A percentile compares a stretch with the other conserved stretches of the same genome.
phyloP scores from a whole-genome alignment of 1,140 invertebrate species.

The Drosophila albomicans region DNA sequence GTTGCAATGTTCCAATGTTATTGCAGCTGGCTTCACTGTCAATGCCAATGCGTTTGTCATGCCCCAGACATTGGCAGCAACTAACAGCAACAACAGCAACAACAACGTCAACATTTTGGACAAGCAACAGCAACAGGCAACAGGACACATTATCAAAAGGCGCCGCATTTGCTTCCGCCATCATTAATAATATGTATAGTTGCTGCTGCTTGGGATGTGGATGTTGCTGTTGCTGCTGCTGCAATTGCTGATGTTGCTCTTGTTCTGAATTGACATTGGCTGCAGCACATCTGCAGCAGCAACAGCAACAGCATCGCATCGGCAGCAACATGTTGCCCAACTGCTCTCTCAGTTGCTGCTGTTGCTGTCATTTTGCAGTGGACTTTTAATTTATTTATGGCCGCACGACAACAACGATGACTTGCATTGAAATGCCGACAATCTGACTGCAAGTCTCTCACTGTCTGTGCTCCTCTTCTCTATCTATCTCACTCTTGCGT shows the following conservation, averaged over 20 bases:
- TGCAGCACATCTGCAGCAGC: conserved; percentile 24
- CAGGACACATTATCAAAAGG: conserved; percentile 67
- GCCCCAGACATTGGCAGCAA: conserved; percentile 44
- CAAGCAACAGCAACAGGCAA: conserved; percentile 28
- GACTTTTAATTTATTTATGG: conserved; percentile 83
- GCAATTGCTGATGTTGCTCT: conserved; percentile 59
- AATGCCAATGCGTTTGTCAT: conserved; percentile 74
- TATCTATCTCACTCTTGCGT: not conserved
- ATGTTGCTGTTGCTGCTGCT: conserved; percentile 31
- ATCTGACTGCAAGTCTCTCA: conserved; percentile 1
- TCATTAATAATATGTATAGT: conserved; percentile 76
- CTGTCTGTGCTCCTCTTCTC: not conserved
- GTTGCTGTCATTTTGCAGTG: conserved; percentile 76
- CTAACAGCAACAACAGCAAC: conserved; percentile 31
- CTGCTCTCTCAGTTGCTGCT: conserved; percentile 52
- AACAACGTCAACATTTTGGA: conserved; percentile 51
- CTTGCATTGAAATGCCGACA: conserved; percentile 67
- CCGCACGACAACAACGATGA: conserved; percentile 56
- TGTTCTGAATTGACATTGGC: conserved; percentile 61
- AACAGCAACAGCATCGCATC: not conserved
- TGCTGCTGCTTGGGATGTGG: conserved; percentile 35
- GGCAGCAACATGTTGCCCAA: conserved; percentile 55
- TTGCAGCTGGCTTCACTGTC: conserved; percentile 40
- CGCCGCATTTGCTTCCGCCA: conserved; percentile 74
- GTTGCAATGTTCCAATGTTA: conserved; percentile 27